Percentiles rank a stretch among this genome's conserved stretches.
These are phyloP conservation scores for Microtus pennsylvanicus DNA, from an alignment of 2,113 vertebrate genomes.

Conservation along the genomic window DNA sequence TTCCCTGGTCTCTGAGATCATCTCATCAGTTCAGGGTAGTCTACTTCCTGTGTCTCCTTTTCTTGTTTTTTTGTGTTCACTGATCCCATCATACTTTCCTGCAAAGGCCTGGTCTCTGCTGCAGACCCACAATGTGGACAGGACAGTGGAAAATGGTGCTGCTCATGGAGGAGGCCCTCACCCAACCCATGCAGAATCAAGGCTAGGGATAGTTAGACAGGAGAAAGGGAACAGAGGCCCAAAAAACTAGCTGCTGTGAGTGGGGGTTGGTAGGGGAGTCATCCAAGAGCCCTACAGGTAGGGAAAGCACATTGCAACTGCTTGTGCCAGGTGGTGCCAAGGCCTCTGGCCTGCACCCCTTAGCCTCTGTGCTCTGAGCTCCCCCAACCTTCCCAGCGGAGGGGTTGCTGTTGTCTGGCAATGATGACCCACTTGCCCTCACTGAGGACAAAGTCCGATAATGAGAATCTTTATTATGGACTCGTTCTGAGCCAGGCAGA, in stretches of 20 bases:
- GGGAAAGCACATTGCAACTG: background rate
- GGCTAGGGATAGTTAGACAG: background rate
- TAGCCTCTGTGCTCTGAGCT: constrained; percentile 22
- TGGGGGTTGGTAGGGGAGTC: background rate
- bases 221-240: background rate
- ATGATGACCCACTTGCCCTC: constrained; percentile 76
- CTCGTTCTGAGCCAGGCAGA: constrained; percentile 83
- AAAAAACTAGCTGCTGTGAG: background rate
- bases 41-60: background rate
- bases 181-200: too few relatives aligned
- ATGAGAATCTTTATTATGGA: constrained; percentile 70
- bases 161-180: background rate
- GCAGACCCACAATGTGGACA: background rate
- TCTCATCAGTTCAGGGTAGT: background rate
- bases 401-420: constrained; percentile 31
- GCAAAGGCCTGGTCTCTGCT: background rate
- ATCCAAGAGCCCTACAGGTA: background rate
- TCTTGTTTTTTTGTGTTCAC: background rate
- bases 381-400: background rate
- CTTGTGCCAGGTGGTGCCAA: background rate
- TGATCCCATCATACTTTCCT: background rate
- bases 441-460: constrained; percentile 73
- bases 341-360: background rate
- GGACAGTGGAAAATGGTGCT: background rate
- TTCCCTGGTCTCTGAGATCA: background rate